Evolutionary conservation across 2,888 invertebrate genomes (phyloP).

Genomic region (Tuta absoluta): DNA sequence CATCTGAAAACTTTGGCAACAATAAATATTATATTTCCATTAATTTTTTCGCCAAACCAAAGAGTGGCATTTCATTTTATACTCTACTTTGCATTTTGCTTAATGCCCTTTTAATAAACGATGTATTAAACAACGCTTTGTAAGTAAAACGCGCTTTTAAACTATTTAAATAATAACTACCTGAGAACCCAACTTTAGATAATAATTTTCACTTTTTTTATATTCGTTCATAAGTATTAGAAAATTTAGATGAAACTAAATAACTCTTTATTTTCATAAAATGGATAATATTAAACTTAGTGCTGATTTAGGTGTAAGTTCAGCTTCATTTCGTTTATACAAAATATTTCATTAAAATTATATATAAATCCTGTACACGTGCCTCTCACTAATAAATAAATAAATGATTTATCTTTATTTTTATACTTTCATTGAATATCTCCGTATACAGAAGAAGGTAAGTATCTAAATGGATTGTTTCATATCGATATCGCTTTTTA

Average conservation of each 20-base stretch:
- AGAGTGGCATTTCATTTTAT: constrained; percentile 64
- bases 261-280: constrained; percentile 9
- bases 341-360: constrained; percentile 34
- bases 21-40: constrained; percentile 12
- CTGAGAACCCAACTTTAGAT: constrained; percentile 42
- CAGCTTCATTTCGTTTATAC: constrained; percentile 44
- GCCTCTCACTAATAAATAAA: constrained; percentile 69
- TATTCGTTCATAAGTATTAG: constrained; percentile 20
- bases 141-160: constrained; percentile 48
- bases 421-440: constrained; percentile 28
- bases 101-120: constrained; percentile 36
- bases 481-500: constrained; percentile 45
- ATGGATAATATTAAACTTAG: constrained; percentile 34
- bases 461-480: constrained; percentile 25
- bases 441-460: constrained; percentile 28
- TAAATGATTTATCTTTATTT: constrained; percentile 39
- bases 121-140: constrained; percentile 49
- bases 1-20: neutral
- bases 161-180: constrained; percentile 38
- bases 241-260: constrained; percentile 11
- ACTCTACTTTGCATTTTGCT: constrained; percentile 38
- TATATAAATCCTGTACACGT: constrained; percentile 55
- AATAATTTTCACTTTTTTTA: constrained; percentile 22
- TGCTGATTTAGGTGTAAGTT: constrained; percentile 48
- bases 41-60: constrained; percentile 54